Evolutionary conservation across 2,113 vertebrate genomes (phyloP).

Genomic region (Tretioscincus oriximinensis): DNA sequence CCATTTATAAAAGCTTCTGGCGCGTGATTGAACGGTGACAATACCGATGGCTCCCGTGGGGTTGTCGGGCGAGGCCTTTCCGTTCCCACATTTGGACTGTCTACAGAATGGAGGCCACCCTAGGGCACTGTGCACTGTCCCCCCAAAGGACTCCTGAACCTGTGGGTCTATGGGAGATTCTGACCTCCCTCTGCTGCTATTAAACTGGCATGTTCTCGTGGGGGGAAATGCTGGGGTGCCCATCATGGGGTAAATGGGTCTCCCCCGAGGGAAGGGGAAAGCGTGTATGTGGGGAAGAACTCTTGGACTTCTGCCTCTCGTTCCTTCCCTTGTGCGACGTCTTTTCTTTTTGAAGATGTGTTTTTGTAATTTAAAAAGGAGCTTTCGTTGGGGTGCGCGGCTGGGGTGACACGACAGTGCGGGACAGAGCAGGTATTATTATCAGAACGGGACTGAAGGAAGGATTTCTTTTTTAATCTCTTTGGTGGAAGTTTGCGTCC

Average conservation of each 20-base stretch:
- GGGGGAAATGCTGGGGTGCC: background rate
- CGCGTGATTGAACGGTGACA: background rate
- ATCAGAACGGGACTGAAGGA: background rate
- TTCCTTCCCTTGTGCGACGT: background rate
- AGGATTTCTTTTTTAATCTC: background rate
- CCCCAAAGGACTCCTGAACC: background rate
- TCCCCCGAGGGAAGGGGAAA: background rate
- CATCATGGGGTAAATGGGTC: background rate
- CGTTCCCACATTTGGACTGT: background rate
- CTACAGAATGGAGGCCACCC: background rate
- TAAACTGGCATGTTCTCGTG: background rate
- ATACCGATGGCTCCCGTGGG: background rate
- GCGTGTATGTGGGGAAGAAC: slow-evolving; percentile 9
- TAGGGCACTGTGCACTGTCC: too few species aligned
- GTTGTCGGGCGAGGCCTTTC: too few species aligned
- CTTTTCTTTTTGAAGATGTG: too few species aligned
- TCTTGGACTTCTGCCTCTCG: background rate
- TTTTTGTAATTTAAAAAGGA: slow-evolving; percentile 1
- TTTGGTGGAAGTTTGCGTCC: background rate
- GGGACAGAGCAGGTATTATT: background rate
- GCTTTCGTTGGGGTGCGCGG: background rate
- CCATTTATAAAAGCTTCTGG: background rate
- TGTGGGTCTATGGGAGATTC: background rate
- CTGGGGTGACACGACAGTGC: too few species aligned
- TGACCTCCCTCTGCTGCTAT: background rate